Evolutionary conservation across 1,140 invertebrate species (phyloP).

Genomic region (Anastatus disparis): DNA sequence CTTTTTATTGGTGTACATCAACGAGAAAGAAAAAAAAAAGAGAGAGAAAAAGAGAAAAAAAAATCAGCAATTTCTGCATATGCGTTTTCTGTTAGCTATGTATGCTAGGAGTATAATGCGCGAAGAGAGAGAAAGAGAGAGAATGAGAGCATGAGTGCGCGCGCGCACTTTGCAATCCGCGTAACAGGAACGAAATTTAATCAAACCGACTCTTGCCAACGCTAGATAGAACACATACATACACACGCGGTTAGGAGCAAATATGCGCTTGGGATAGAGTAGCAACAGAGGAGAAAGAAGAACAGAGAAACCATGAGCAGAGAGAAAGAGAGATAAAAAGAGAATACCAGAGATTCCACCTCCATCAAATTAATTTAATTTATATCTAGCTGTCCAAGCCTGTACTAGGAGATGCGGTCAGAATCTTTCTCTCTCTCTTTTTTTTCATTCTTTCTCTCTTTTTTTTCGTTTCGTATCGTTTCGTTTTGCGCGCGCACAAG

Average conservation of each 20-base stretch:
- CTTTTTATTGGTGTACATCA: constrained; percentile 15
- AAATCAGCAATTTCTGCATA: constrained; percentile 4
- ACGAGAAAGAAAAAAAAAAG: neutral
- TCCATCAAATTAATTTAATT: constrained; percentile 65
- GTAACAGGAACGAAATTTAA: constrained; percentile 58
- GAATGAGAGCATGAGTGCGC: constrained; percentile 19
- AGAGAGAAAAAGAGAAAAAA: constrained; percentile 3
- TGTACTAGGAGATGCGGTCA: constrained; percentile 51
- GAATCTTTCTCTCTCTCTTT: constrained; percentile 47
- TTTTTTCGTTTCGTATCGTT: neutral
- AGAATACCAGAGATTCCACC: constrained; percentile 49
- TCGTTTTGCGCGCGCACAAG: too few relatives aligned
- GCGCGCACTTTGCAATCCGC: constrained; percentile 44
- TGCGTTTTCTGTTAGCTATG: neutral
- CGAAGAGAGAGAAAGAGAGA: too few relatives aligned
- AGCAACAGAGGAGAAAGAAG: constrained; percentile 25
- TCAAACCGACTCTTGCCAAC: constrained; percentile 53
- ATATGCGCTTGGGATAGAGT: constrained; percentile 50
- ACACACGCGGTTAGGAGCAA: constrained; percentile 50
- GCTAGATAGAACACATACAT: constrained; percentile 44
- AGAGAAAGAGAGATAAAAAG: constrained; percentile 16
- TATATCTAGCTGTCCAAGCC: constrained; percentile 57
- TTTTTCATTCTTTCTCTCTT: constrained; percentile 39
- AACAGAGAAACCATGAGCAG: constrained; percentile 16
- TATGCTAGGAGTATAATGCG: constrained; percentile 7